phyloP scores from a whole-genome alignment of 2,888 invertebrate genomes.

The Leucania comma region DNA sequence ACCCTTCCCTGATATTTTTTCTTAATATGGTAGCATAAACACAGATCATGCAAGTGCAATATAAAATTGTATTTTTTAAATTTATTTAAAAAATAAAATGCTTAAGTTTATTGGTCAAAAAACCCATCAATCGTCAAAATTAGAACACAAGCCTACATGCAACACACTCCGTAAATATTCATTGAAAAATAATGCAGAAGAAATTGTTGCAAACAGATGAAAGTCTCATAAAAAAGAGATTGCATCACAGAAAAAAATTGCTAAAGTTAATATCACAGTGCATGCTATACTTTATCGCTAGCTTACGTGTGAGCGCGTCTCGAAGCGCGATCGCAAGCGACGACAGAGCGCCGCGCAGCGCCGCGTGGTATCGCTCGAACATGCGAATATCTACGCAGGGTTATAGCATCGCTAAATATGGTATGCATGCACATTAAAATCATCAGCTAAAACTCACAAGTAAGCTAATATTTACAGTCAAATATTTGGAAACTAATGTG shows the following conservation, averaged over 20 bases:
- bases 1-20: not conserved
- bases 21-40: not conserved
- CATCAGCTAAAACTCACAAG: not conserved
- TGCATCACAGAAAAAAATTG: not conserved
- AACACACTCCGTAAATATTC: slow-evolving; percentile 4
- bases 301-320: slow-evolving; percentile 93
- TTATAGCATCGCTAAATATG: slow-evolving; percentile 40
- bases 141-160: slow-evolving; percentile 26
- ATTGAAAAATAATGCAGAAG: not conserved
- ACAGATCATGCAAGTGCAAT: not conserved
- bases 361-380: slow-evolving; percentile 91
- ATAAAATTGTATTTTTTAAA: not conserved
- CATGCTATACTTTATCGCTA: slow-evolving; percentile 69
- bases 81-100: not conserved
- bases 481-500: not conserved
- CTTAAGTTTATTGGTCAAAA: not conserved
- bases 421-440: slow-evolving; percentile 42
- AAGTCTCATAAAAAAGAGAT: not conserved
- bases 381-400: slow-evolving; percentile 85
- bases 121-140: not conserved
- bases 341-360: slow-evolving; percentile 91
- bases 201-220: not conserved
- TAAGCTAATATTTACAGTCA: no score
- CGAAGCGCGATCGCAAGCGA: slow-evolving; percentile 92
- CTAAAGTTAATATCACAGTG: slow-evolving; percentile 56